These are phyloP conservation scores for Hemichromis elongatus DNA, from an alignment of 2,113 vertebrate species.

Conservation along the genomic window DNA sequence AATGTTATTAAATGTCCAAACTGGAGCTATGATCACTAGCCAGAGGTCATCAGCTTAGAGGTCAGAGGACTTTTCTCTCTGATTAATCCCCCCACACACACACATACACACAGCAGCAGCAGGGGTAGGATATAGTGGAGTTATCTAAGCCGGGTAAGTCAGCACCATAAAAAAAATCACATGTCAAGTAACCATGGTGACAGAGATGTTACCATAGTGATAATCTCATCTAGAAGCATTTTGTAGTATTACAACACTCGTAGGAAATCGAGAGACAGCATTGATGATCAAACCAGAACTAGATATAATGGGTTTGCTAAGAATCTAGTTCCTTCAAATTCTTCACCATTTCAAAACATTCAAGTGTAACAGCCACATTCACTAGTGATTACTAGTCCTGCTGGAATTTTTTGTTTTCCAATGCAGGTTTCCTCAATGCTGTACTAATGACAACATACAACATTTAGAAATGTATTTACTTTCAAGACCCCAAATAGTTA, in stretches of 20 bases:
- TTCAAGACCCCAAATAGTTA: not conserved
- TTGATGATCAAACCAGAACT: not conserved
- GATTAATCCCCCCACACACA: constrained; percentile 2
- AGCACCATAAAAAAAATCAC: not conserved
- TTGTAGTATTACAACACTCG: not conserved
- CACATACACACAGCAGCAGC: too few relatives aligned
- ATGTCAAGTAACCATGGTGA: not conserved
- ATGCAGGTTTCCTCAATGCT: too few relatives aligned
- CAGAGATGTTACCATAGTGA: not conserved
- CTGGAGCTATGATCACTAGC: not conserved
- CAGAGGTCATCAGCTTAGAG: not conserved
- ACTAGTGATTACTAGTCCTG: not conserved
- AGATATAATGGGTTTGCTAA: not conserved
- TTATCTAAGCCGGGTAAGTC: not conserved
- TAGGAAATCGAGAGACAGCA: not conserved
- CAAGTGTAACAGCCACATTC: not conserved
- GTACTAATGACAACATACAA: too few relatives aligned
- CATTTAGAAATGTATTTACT: too few relatives aligned
- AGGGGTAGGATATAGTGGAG: not conserved
- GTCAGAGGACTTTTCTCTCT: not conserved
- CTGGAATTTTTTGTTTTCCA: too few relatives aligned
- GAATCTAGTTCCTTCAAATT: not conserved
- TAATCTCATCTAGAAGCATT: not conserved
- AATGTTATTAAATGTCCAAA: not conserved
- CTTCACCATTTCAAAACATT: not conserved